phyloP scores from a whole-genome alignment of 1,140 invertebrate species.

The Anthonomus grandis region DNA sequence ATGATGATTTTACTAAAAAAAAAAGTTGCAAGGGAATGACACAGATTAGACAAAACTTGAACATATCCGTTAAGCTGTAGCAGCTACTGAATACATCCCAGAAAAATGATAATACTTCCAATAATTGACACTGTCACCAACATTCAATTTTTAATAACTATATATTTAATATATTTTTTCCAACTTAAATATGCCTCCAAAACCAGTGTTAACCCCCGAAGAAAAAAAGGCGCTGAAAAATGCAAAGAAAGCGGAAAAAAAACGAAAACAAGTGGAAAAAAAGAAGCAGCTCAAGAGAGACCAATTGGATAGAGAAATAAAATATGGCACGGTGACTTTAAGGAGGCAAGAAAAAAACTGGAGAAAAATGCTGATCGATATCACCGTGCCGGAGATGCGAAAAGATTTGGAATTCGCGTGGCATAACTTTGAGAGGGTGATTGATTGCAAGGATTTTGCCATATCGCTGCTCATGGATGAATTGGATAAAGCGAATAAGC shows the following conservation, averaged over 20 bases:
- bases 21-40: no score
- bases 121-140: no score
- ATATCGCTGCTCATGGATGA: constrained; percentile 45
- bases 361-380: constrained; percentile 38
- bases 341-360: constrained; percentile 39
- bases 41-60: no score
- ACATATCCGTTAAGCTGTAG: no score
- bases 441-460: constrained; percentile 43
- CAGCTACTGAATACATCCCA: no score
- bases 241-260: constrained; percentile 33
- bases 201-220: constrained; percentile 26
- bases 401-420: constrained; percentile 40
- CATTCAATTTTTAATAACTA: no score
- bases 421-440: constrained; percentile 39
- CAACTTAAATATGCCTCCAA: constrained; percentile 10
- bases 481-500: constrained; percentile 34
- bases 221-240: constrained; percentile 30
- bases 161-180: no score
- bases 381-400: constrained; percentile 35
- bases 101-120: no score
- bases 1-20: no score
- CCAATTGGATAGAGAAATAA: constrained; percentile 33
- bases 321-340: constrained; percentile 34
- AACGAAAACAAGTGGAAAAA: constrained; percentile 20
- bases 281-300: constrained; percentile 33